Conservation (phyloP, 2,888 invertebrate genomes). For the Caenorhabditis japonica region DNA sequence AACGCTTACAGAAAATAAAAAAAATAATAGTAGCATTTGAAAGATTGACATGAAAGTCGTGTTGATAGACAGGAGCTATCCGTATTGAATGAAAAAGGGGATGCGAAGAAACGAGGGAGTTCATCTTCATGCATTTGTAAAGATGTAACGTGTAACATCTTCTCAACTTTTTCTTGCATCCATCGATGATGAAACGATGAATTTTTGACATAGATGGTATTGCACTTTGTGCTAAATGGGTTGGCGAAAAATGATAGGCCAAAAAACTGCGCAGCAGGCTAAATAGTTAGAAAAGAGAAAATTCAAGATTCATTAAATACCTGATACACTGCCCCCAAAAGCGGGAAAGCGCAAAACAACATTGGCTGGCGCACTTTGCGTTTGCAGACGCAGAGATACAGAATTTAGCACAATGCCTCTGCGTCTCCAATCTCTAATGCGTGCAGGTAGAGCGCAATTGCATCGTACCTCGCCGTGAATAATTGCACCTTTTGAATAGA, state of each 20-base stretch:
- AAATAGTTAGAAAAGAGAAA: too few relatives aligned
- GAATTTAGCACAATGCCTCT: too few relatives aligned
- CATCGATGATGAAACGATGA: conserved; percentile 44
- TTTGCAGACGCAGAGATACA: too few relatives aligned
- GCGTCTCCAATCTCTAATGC: too few relatives aligned
- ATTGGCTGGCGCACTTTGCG: too few relatives aligned
- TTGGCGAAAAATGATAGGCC: not conserved
- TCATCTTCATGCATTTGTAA: conserved; percentile 34
- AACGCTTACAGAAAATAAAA: not conserved
- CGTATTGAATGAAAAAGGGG: not conserved
- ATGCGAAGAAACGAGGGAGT: not conserved
- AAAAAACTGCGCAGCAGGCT: too few relatives aligned
- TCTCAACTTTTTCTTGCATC: conserved; percentile 4
- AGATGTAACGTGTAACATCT: not conserved
- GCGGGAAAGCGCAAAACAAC: too few relatives aligned
- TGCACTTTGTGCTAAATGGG: not conserved
- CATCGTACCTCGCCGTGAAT: too few relatives aligned
- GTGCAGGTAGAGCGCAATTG: too few relatives aligned
- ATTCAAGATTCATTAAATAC: too few relatives aligned
- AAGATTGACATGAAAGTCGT: not conserved
- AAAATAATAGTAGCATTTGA: conserved; percentile 11
- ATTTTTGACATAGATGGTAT: conserved; percentile 18
- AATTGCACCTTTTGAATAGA: too few relatives aligned
- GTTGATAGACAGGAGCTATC: not conserved
- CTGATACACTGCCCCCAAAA: too few relatives aligned